These are phyloP conservation scores for Agapornis roseicollis DNA, from an alignment of 2,113 vertebrate genomes.

Conservation along the genomic window DNA sequence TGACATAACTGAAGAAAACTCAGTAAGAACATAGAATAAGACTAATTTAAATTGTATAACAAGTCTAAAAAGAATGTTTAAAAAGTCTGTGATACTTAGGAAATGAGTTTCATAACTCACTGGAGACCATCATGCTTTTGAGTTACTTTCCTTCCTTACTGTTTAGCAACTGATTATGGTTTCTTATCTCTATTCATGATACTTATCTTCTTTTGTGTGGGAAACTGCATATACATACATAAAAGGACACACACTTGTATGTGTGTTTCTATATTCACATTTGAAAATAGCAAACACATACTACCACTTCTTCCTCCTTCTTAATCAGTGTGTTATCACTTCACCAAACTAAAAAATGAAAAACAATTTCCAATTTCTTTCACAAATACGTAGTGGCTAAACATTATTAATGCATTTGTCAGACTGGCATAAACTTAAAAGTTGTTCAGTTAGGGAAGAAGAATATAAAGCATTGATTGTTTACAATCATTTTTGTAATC, in stretches of 20 bases:
- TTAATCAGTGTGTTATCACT: slow-evolving; percentile 37
- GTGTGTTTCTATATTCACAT: slow-evolving; percentile 21
- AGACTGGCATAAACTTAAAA: slow-evolving; percentile 70
- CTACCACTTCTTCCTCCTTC: background rate
- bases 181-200: slow-evolving; percentile 2
- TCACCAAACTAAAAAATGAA: slow-evolving; percentile 71
- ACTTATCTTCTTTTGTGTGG: background rate
- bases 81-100: slow-evolving; percentile 41
- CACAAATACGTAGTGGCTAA: slow-evolving; percentile 72
- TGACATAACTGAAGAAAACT: slow-evolving; percentile 34
- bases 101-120: slow-evolving; percentile 56
- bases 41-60: slow-evolving; percentile 53
- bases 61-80: slow-evolving; percentile 57
- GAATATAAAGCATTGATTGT: slow-evolving; percentile 63
- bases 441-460: slow-evolving; percentile 73
- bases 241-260: background rate
- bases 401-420: slow-evolving; percentile 74
- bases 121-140: background rate
- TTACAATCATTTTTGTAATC: slow-evolving; percentile 71
- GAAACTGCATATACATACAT: background rate
- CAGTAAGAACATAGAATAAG: slow-evolving; percentile 28
- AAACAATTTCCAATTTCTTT: slow-evolving; percentile 71
- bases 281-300: slow-evolving; percentile 43
- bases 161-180: slow-evolving; percentile 21
- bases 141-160: slow-evolving; percentile 37